Conservation (phyloP, 1,140 invertebrate species). For the Zaprionus kolodkinae region DNA sequence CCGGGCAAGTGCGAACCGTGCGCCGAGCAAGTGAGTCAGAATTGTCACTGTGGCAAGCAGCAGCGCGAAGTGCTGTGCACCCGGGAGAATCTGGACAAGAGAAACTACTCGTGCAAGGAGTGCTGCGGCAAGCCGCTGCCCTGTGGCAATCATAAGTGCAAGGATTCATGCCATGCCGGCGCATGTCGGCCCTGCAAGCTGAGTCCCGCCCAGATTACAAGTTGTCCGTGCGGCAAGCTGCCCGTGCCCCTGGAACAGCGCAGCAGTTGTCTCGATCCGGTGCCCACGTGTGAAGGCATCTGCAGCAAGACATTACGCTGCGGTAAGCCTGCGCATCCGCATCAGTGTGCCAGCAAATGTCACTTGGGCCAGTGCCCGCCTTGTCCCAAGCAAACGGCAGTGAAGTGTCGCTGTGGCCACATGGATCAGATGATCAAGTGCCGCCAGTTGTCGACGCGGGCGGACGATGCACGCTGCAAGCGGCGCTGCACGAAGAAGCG, state of each 20-base stretch:
- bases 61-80: slow-evolving; percentile 86
- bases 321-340: slow-evolving; percentile 89
- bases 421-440: slow-evolving; percentile 93
- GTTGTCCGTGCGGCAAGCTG: slow-evolving; percentile 95
- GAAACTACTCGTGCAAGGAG: slow-evolving; percentile 87
- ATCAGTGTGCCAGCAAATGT: slow-evolving; percentile 89
- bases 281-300: slow-evolving; percentile 92
- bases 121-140: slow-evolving; percentile 88
- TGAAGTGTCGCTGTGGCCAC: slow-evolving; percentile 96
- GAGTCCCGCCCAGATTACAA: slow-evolving; percentile 87
- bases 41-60: slow-evolving; percentile 77
- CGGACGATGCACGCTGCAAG: slow-evolving; percentile 92
- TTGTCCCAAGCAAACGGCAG: slow-evolving; percentile 91
- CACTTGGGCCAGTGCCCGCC: slow-evolving; percentile 92
- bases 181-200: slow-evolving; percentile 87
- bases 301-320: slow-evolving; percentile 93
- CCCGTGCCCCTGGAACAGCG: slow-evolving; percentile 84
- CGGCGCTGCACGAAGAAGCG: slow-evolving; percentile 94
- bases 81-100: slow-evolving; percentile 80
- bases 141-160: slow-evolving; percentile 92
- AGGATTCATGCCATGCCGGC: slow-evolving; percentile 89
- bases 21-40: slow-evolving; percentile 86
- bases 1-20: slow-evolving; percentile 90
- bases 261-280: slow-evolving; percentile 91
- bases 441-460: slow-evolving; percentile 88